A percentile compares a stretch with the other conserved stretches of the same genome.
These are phyloP conservation scores for Megalops atlanticus DNA, from an alignment of 2,113 vertebrate species.

Conservation along the genomic window DNA sequence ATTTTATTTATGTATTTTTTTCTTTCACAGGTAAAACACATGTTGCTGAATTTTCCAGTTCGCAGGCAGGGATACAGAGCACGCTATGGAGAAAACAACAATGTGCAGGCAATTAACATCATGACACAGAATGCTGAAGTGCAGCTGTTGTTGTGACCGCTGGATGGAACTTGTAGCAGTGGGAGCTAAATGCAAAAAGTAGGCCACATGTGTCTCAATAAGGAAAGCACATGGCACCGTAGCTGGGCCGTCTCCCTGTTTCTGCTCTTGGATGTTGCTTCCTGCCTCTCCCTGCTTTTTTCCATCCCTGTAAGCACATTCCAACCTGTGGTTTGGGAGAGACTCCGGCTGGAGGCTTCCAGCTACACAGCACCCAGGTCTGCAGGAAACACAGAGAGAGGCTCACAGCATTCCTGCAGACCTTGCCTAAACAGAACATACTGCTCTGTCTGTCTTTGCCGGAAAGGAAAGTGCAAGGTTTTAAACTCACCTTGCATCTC, in stretches of 20 bases:
- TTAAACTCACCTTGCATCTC: too few relatives aligned
- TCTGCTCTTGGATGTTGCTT: neutral
- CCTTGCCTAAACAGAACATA: neutral
- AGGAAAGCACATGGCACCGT: neutral
- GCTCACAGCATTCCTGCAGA: too few relatives aligned
- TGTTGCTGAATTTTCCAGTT: too few relatives aligned
- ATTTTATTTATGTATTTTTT: neutral
- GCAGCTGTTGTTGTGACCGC: neutral
- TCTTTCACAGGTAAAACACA: neutral
- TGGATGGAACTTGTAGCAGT: neutral
- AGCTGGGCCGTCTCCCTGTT: too few relatives aligned
- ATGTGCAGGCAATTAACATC: neutral
- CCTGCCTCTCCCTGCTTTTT: neutral
- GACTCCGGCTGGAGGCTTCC: neutral
- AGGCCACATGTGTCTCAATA: neutral
- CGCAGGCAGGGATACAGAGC: too few relatives aligned
- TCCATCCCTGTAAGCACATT: neutral
- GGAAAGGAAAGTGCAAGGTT: too few relatives aligned
- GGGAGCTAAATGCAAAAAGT: neutral
- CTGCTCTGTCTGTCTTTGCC: too few relatives aligned
- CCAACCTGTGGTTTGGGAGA: neutral
- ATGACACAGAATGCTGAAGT: neutral
- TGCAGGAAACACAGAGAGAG: neutral
- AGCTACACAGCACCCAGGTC: neutral
- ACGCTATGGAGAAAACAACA: neutral